These are phyloP conservation scores for Pseudachorutes palmiensis DNA, from an alignment of 1,140 invertebrate genomes.

Conservation along the genomic window DNA sequence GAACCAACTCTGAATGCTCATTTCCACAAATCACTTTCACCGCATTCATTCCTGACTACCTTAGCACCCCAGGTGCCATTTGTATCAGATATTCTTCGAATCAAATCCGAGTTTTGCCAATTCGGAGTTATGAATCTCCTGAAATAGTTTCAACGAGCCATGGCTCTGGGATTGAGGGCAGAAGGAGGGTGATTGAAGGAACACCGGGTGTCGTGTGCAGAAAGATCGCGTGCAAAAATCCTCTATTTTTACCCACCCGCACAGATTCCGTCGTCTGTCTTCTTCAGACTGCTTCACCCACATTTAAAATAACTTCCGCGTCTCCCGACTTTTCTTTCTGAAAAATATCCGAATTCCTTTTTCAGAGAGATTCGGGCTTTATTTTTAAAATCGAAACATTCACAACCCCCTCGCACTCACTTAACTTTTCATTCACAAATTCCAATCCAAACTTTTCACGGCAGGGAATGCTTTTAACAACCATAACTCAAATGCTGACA, in stretches of 20 bases:
- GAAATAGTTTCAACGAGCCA: no score
- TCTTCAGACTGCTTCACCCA: neutral
- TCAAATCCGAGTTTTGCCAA: no score
- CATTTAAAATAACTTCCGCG: conserved; percentile 11
- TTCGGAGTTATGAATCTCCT: no score
- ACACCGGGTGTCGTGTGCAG: conserved; percentile 14
- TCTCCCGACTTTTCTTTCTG: neutral
- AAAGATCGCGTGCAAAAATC: conserved; percentile 22
- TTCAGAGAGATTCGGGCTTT: no score
- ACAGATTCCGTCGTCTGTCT: conserved; percentile 1
- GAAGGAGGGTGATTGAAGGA: neutral
- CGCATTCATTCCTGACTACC: no score
- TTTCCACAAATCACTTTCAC: neutral
- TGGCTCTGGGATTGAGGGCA: conserved; percentile 6
- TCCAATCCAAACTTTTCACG: no score
- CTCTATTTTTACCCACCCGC: conserved; percentile 20
- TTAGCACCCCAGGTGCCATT: no score
- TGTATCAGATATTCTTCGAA: no score
- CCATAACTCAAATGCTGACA: no score
- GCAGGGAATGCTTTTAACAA: no score
- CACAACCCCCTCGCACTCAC: neutral
- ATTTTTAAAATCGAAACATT: neutral
- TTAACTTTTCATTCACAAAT: neutral
- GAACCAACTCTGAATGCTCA: no score
- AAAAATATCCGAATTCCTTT: neutral